phyloP scores from a whole-genome alignment of 2,113 vertebrate genomes.

The Isichthys henryi region DNA sequence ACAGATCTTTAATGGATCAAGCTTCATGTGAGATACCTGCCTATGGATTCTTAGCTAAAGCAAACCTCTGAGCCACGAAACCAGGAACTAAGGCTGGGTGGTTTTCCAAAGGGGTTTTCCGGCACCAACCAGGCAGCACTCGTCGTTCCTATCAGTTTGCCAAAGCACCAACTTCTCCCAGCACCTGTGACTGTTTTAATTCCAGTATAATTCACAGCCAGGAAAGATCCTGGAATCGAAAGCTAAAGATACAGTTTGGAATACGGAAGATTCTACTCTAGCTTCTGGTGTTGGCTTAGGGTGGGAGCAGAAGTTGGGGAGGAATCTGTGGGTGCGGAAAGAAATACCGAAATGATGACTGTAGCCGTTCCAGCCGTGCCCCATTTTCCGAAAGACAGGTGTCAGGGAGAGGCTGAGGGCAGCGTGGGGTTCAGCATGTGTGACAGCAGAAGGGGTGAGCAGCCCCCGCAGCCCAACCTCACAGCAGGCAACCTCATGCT shows the following conservation, averaged over 20 bases:
- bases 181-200: slow-evolving; percentile 2
- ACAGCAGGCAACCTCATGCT: background rate
- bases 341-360: background rate
- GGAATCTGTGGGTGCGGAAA: background rate
- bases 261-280: background rate
- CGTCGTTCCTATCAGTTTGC: background rate
- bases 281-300: background rate
- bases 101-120: background rate
- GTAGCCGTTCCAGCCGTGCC: background rate
- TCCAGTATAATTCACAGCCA: background rate
- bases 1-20: slow-evolving; percentile 30
- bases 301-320: background rate
- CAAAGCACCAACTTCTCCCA: background rate
- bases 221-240: background rate
- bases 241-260: background rate
- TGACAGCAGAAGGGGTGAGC: background rate
- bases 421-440: background rate
- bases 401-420: background rate
- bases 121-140: slow-evolving; percentile 8
- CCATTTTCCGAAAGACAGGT: background rate
- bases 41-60: slow-evolving; percentile 15
- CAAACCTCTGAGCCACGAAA: background rate
- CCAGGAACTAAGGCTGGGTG: background rate
- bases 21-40: slow-evolving; percentile 13
- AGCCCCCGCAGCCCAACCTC: background rate